phyloP scores from a whole-genome alignment of 2,797 vertebrate species.

The Pseudocheirus occidentalis region DNA sequence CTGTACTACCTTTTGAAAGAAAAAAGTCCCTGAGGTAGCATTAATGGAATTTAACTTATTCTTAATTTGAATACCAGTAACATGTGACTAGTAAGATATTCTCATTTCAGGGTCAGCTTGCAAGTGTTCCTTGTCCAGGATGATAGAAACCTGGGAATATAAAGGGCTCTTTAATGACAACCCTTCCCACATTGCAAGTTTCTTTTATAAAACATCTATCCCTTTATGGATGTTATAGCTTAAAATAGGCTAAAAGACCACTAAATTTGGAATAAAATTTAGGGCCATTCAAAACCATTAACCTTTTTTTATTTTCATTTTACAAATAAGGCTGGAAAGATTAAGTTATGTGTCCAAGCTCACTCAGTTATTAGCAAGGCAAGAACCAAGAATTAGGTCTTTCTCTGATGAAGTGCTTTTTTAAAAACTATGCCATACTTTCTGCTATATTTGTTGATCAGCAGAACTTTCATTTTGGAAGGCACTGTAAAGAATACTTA shows the following conservation, averaged over 20 bases:
- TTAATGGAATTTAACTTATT: neutral
- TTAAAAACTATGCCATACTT: neutral
- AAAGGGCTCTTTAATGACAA: neutral
- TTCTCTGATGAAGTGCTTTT: neutral
- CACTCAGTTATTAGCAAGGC: neutral
- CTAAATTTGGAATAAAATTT: neutral
- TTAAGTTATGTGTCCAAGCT: neutral
- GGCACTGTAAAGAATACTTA: neutral
- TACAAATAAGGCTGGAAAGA: neutral
- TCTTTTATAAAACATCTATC: neutral
- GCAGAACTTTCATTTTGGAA: neutral
- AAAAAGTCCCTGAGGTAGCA: neutral
- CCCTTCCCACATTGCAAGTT: neutral
- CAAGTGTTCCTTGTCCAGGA: neutral
- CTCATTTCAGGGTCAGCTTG: neutral
- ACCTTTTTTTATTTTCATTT: neutral
- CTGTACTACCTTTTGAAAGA: neutral
- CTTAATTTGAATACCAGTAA: neutral
- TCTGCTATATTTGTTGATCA: neutral
- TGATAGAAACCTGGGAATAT: neutral
- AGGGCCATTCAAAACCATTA: neutral
- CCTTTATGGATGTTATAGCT: neutral
- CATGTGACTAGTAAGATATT: neutral
- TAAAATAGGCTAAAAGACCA: neutral
- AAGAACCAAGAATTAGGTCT: neutral